Conservation (phyloP, 2,888 invertebrate genomes). For the Hydraecia micacea region DNA sequence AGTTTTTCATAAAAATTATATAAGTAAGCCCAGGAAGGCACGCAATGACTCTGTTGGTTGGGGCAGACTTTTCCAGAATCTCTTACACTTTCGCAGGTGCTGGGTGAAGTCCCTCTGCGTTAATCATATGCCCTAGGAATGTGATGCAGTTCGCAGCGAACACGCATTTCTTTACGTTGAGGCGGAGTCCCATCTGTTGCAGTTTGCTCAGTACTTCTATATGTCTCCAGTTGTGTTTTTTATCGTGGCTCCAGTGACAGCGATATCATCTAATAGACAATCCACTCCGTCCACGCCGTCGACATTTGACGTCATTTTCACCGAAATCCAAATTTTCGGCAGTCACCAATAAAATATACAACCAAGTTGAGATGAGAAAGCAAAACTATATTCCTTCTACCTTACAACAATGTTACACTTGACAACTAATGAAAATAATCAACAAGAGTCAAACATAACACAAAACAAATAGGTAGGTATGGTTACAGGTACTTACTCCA, state of each 20-base stretch:
- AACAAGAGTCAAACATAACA: neutral
- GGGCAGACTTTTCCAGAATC: neutral
- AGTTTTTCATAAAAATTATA: neutral
- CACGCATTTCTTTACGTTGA: too few species aligned
- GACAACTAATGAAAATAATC: neutral
- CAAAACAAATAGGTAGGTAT: neutral
- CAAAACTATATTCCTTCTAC: too few species aligned
- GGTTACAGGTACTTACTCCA: neutral
- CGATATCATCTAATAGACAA: neutral
- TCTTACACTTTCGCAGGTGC: neutral
- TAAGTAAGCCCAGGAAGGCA: neutral
- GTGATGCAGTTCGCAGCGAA: too few species aligned
- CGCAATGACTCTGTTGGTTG: neutral
- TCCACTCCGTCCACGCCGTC: neutral
- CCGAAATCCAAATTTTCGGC: too few species aligned
- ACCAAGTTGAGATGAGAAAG: too few species aligned
- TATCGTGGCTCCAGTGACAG: neutral
- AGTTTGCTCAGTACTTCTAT: neutral
- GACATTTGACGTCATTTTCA: neutral
- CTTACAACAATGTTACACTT: too few species aligned
- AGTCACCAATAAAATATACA: too few species aligned
- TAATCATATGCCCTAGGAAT: too few species aligned
- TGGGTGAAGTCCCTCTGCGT: neutral
- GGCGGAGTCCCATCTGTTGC: slow-evolving; percentile 5
- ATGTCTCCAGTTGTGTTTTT: slow-evolving; percentile 1